Percentiles rank a stretch among this genome's conserved stretches.
phyloP scores from a whole-genome alignment of 2,888 invertebrate genomes.

The Polyploca ridens region DNA sequence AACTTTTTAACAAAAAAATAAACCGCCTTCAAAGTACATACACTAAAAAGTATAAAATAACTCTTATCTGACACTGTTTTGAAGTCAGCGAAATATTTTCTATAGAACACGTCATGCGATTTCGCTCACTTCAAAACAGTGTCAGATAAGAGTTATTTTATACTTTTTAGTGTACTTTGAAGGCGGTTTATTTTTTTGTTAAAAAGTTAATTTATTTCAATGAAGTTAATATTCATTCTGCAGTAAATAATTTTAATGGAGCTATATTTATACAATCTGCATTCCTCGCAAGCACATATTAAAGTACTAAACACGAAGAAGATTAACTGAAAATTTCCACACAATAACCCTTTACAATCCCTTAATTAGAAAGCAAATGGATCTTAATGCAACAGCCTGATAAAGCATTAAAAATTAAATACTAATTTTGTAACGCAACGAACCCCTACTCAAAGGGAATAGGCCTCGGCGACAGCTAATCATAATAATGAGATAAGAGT shows the following conservation, averaged over 20 bases:
- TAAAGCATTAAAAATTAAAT: constrained; percentile 45
- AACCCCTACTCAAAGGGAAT: constrained; percentile 32
- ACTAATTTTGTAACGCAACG: constrained; percentile 32
- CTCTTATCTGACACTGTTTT: too few species aligned
- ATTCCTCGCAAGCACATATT: not conserved
- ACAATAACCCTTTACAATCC: not conserved
- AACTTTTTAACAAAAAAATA: too few species aligned
- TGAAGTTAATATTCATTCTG: not conserved
- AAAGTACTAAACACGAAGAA: not conserved
- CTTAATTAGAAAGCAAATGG: constrained; percentile 12
- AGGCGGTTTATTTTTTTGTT: too few species aligned
- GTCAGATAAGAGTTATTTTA: too few species aligned
- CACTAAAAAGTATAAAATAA: too few species aligned
- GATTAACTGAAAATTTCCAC: not conserved
- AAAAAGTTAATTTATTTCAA: too few species aligned
- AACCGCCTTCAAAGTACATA: too few species aligned
- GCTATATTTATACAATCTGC: not conserved
- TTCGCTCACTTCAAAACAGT: too few species aligned
- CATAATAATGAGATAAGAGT: constrained; percentile 55
- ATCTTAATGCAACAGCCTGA: constrained; percentile 18
- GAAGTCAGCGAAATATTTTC: too few species aligned
- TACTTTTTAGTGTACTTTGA: too few species aligned
- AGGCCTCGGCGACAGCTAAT: constrained; percentile 42
- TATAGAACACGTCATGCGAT: too few species aligned
- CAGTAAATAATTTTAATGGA: not conserved